Evolutionary conservation across 2,888 invertebrate species (phyloP), one percentile per base, ranked within the genome.

Genomic region (Thyatira batis): DNA sequence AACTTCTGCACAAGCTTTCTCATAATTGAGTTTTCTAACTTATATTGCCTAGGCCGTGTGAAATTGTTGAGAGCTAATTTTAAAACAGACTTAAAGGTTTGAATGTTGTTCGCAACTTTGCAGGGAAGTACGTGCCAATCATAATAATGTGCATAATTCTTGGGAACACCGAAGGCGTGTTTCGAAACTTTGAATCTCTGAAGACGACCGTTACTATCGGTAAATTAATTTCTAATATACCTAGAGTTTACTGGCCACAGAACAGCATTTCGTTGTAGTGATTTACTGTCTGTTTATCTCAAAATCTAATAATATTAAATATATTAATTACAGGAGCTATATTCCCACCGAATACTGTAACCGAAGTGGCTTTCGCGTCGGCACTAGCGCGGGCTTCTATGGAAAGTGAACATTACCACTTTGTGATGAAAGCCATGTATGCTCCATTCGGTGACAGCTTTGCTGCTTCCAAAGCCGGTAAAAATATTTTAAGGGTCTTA

Each of bases 381-480:
- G 80, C 89, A 0, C 73, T 91, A 0, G 77, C 84, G 0, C 71
- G 89, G 30, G 89, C 89, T 1, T 87, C 89, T 0, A 89, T 90
- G 84, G 89, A 89, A 54, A 91, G 89, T 45, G 80, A 88, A 52
- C 82, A 76, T 27, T 89, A 87, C 54, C 77, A 82, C 55, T 91
- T 78, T 57, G 68, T 78, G 1, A 77, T 89, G 82, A 84, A 83
- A 65, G 74, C 78, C 0, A 60, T 75, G 10, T 83, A 89, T 50
- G 82, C 80, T 1, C 81, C 85, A 0, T 75, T 73, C 50, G 89
- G 86, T 1, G 87, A 91, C 54, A 89, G 90, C 59, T 90, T 85
- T 55, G 76, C 87, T 33, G 91, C 91, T 11, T 83, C 88, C 10
- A 87, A 84, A 67, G 90, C 88, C 43, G 87, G 91, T 91, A 61